A percentile compares a stretch with the other conserved stretches of the same genome.
Evolutionary conservation across 2,797 vertebrate genomes (phyloP).

Genomic region (Microctenopoma stevenorrisi): DNA sequence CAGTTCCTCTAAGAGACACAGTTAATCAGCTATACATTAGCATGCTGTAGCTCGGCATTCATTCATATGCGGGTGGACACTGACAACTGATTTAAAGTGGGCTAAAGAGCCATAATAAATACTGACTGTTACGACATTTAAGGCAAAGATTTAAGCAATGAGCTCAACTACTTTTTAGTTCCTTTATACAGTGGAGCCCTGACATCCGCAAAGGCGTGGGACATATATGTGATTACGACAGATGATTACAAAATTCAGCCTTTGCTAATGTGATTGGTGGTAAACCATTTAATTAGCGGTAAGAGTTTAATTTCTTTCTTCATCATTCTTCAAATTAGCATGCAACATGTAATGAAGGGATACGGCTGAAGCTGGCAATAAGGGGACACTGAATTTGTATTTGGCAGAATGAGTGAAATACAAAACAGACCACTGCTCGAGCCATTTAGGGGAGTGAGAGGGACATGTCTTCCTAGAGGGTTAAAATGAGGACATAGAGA

Average conservation of each 20-base stretch:
- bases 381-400: constrained; percentile 50
- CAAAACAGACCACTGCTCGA: constrained; percentile 54
- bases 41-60: constrained; percentile 36
- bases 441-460: constrained; percentile 52
- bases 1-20: constrained; percentile 39
- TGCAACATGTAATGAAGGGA: constrained; percentile 50
- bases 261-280: constrained; percentile 8
- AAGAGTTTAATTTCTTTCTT: constrained; percentile 16
- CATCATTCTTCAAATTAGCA: constrained; percentile 49
- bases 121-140: constrained; percentile 13
- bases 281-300: constrained; percentile 21
- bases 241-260: not conserved
- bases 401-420: constrained; percentile 46
- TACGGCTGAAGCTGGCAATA: constrained; percentile 16
- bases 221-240: constrained; percentile 13
- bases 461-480: constrained; percentile 62
- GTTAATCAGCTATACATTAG: constrained; percentile 59
- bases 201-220: not conserved
- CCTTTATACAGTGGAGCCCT: constrained; percentile 14
- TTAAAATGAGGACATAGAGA: constrained; percentile 74
- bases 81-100: not conserved
- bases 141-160: constrained; percentile 11
- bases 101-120: constrained; percentile 33
- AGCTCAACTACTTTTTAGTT: constrained; percentile 8
- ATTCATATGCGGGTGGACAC: not conserved